phyloP scores from a whole-genome alignment of 2,113 vertebrate species.

The Sus scrofa region DNA sequence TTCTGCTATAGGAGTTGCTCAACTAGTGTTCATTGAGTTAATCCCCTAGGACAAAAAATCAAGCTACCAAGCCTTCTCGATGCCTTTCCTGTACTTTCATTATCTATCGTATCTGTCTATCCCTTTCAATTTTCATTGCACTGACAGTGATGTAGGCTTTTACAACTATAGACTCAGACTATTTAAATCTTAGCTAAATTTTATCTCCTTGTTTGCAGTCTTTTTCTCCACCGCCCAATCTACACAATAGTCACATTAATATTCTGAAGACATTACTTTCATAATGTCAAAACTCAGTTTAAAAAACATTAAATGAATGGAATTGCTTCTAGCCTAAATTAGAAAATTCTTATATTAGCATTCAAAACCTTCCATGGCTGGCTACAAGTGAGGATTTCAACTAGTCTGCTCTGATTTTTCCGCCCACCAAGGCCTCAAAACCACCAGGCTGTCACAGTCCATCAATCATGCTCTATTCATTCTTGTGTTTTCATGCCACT shows the following conservation, averaged over 20 bases:
- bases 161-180: background rate
- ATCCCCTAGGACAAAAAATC: background rate
- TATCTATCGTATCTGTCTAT: background rate
- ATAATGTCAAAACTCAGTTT: slow-evolving; percentile 48
- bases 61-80: background rate
- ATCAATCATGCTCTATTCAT: background rate
- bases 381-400: background rate
- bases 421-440: background rate
- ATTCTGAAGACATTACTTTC: slow-evolving; percentile 56
- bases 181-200: background rate
- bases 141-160: background rate
- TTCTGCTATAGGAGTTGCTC: background rate
- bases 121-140: background rate
- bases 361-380: background rate
- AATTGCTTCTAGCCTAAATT: background rate
- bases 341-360: background rate
- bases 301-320: background rate
- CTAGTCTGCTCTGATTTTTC: background rate
- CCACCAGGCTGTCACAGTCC: background rate
- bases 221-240: background rate
- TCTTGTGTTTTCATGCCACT: background rate
- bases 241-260: slow-evolving; percentile 42
- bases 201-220: background rate
- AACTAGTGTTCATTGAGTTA: background rate
- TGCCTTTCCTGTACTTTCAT: background rate